phyloP scores from a whole-genome alignment of 2,888 invertebrate species.

The Gymnocheta viridis region DNA sequence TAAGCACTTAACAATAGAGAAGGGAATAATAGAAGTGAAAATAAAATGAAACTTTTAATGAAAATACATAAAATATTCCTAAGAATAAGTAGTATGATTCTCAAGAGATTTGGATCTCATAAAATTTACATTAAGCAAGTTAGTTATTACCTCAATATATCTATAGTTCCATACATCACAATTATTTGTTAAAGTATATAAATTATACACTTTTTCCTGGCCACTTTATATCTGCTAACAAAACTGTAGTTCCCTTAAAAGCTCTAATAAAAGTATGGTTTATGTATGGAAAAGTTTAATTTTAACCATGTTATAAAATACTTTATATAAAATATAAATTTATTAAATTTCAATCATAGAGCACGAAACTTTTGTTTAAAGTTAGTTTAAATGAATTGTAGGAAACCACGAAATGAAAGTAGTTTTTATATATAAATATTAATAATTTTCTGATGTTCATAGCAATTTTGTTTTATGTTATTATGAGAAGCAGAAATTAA shows the following conservation, averaged over 20 bases:
- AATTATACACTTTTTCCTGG: no score
- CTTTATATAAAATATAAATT: background rate
- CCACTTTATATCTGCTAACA: background rate
- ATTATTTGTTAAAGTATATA: no score
- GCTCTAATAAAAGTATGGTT: background rate
- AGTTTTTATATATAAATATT: slow-evolving; percentile 22
- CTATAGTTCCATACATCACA: no score
- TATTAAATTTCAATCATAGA: background rate
- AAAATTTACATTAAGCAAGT: no score
- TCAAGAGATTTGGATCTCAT: no score
- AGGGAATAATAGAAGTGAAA: background rate
- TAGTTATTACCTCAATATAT: no score
- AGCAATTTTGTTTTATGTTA: background rate
- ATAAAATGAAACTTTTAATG: no score
- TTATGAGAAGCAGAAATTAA: background rate
- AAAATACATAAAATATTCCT: no score
- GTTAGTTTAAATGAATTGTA: slow-evolving; percentile 7
- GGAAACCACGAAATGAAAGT: slow-evolving; percentile 1
- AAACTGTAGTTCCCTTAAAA: background rate
- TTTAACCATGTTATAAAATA: background rate
- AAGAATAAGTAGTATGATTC: no score
- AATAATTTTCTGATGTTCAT: background rate
- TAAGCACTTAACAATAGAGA: background rate
- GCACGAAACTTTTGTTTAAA: slow-evolving; percentile 4
- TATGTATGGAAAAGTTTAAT: background rate